These are phyloP conservation scores for Gnatocerus cornutus DNA, from an alignment of 2,888 invertebrate species.

Conservation along the genomic window DNA sequence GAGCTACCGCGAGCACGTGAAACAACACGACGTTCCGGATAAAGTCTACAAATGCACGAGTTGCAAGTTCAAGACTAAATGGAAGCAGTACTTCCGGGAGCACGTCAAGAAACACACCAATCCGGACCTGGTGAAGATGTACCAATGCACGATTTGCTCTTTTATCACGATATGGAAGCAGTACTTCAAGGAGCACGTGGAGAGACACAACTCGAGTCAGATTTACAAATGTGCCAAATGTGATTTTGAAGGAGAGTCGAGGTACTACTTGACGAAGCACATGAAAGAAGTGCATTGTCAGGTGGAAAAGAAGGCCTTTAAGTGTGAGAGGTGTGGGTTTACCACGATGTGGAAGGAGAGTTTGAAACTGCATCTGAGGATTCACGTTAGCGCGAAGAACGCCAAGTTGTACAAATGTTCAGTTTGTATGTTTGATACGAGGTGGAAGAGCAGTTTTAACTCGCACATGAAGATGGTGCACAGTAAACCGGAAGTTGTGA, in stretches of 20 bases:
- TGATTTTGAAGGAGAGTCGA: conserved; percentile 34
- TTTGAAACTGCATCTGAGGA: conserved; percentile 36
- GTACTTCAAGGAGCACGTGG: conserved; percentile 47
- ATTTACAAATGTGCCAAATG: conserved; percentile 45
- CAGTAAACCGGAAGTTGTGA: conserved; percentile 37
- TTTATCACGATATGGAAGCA: conserved; percentile 44
- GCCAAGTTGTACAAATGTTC: conserved; percentile 31
- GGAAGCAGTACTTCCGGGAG: conserved; percentile 47
- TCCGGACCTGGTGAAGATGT: conserved; percentile 36
- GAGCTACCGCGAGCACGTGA: conserved; percentile 40
- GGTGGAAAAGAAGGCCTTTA: conserved; percentile 23
- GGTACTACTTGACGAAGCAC: conserved; percentile 40
- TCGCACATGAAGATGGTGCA: conserved; percentile 45
- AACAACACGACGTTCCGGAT: conserved; percentile 22
- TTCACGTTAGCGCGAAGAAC: conserved; percentile 37
- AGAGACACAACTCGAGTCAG: conserved; percentile 38
- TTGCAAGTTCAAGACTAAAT: conserved; percentile 46
- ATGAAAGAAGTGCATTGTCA: conserved; percentile 37
- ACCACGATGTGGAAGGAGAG: conserved; percentile 46
- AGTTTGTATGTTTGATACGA: conserved; percentile 41
- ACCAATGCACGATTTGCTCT: conserved; percentile 38
- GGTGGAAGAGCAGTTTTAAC: conserved; percentile 44
- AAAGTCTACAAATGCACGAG: conserved; percentile 31
- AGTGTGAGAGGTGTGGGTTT: conserved; percentile 44
- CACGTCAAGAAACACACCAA: conserved; percentile 39